Evolutionary conservation across 2,113 vertebrate genomes (phyloP).

Genomic region (Osmerus eperlanus): DNA sequence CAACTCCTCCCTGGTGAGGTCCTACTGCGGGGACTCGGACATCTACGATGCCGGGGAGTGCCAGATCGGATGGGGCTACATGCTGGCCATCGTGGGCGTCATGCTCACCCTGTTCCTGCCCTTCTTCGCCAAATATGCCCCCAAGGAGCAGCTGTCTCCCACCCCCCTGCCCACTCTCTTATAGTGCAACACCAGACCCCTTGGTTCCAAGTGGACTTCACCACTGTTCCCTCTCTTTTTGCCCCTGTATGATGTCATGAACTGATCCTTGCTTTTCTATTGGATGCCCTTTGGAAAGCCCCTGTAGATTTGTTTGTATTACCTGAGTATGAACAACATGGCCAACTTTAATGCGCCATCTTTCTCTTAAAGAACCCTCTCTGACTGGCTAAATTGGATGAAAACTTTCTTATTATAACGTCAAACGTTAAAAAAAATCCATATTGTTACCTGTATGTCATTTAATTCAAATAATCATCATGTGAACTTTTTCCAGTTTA

Average conservation of each 20-base stretch:
- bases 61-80: slow-evolving; percentile 93
- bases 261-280: slow-evolving; percentile 54
- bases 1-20: slow-evolving; percentile 83
- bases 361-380: slow-evolving; percentile 67
- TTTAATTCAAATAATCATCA: too few species aligned
- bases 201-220: background rate
- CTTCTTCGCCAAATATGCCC: slow-evolving; percentile 94
- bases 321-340: slow-evolving; percentile 53
- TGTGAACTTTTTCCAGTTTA: too few species aligned
- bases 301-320: slow-evolving; percentile 21
- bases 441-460: too few species aligned
- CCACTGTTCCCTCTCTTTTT: background rate
- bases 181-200: slow-evolving; percentile 71
- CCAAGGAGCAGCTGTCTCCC: slow-evolving; percentile 88
- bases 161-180: slow-evolving; percentile 90
- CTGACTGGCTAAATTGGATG: background rate
- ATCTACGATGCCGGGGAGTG: slow-evolving; percentile 90
- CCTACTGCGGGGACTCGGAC: slow-evolving; percentile 83
- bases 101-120: slow-evolving; percentile 93
- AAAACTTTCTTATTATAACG: too few species aligned
- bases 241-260: slow-evolving; percentile 45
- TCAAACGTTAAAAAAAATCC: too few species aligned
- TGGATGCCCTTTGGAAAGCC: slow-evolving; percentile 55
- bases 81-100: slow-evolving; percentile 90
- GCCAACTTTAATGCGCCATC: slow-evolving; percentile 67